These are phyloP conservation scores for Lycopodina hypogea DNA, from an alignment of 37 sponge, comb jelly and placozoan genomes.

Conservation along the genomic window DNA sequence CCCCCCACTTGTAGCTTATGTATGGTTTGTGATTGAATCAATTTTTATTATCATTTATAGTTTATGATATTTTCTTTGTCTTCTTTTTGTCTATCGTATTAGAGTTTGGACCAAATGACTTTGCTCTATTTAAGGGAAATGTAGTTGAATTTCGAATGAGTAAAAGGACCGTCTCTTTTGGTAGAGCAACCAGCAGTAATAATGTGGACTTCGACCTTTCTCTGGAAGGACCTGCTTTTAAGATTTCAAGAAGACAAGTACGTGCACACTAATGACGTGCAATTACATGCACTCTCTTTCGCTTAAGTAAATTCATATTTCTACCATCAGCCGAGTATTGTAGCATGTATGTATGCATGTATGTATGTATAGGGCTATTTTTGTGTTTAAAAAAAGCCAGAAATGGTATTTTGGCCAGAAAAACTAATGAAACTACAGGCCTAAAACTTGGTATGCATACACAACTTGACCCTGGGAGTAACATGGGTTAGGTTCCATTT, in stretches of 20 bases:
- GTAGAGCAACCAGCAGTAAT: slow-evolving; percentile 58
- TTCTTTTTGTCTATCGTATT: neutral
- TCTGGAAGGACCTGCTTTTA: slow-evolving; percentile 79
- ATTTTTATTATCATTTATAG: neutral
- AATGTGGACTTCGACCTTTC: slow-evolving; percentile 89
- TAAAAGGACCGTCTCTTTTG: slow-evolving; percentile 66
- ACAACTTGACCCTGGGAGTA: too few relatives aligned
- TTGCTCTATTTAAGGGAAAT: slow-evolving; percentile 74
- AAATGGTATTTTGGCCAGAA: too few relatives aligned
- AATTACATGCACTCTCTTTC: too few relatives aligned
- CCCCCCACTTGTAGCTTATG: too few relatives aligned
- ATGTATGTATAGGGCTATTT: neutral
- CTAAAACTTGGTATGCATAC: too few relatives aligned
- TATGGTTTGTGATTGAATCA: neutral
- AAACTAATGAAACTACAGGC: too few relatives aligned
- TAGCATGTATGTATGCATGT: neutral
- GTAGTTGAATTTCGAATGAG: slow-evolving; percentile 76
- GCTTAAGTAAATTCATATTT: too few relatives aligned
- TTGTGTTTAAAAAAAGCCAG: too few relatives aligned
- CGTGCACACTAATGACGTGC: too few relatives aligned
- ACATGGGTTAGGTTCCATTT: too few relatives aligned
- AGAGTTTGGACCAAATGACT: slow-evolving; percentile 69
- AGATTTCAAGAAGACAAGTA: slow-evolving; percentile 88
- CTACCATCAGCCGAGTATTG: too few relatives aligned
- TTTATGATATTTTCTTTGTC: neutral